Conservation (phyloP, 2,113 vertebrate genomes). For the Phrynosoma platyrhinos region DNA sequence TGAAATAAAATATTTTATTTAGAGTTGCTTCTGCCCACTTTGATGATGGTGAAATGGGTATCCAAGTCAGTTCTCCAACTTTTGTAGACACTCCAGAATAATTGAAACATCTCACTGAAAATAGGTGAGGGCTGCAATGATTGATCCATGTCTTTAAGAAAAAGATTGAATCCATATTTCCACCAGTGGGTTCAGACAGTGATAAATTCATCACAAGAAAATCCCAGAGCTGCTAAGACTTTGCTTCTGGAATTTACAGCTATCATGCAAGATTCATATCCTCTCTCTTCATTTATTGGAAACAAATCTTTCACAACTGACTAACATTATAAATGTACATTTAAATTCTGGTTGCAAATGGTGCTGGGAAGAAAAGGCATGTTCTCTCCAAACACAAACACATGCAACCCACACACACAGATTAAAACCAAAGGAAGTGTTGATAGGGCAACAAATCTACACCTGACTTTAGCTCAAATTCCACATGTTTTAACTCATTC, state of each 20-base stretch:
- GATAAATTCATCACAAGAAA: conserved; percentile 72
- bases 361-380: conserved; percentile 1
- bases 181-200: conserved; percentile 61
- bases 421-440: neutral
- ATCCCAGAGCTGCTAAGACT: conserved; percentile 45
- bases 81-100: conserved; percentile 58
- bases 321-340: conserved; percentile 68
- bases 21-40: neutral
- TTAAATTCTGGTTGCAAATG: conserved; percentile 61
- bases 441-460: neutral
- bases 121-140: conserved; percentile 72
- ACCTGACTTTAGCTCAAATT: neutral
- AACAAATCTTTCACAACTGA: conserved; percentile 60
- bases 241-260: conserved; percentile 74
- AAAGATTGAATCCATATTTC: conserved; percentile 74
- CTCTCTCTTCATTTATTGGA: conserved; percentile 69
- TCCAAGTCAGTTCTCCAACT: conserved; percentile 55
- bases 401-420: neutral
- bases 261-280: conserved; percentile 66
- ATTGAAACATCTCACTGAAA: conserved; percentile 68
- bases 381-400: neutral
- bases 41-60: neutral
- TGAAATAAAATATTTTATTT: conserved; percentile 13
- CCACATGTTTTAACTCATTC: neutral
- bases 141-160: conserved; percentile 74